A percentile compares a stretch with the other conserved stretches of the same genome.
Conservation (phyloP, 2,888 invertebrate species). For the Drosophila recens region DNA sequence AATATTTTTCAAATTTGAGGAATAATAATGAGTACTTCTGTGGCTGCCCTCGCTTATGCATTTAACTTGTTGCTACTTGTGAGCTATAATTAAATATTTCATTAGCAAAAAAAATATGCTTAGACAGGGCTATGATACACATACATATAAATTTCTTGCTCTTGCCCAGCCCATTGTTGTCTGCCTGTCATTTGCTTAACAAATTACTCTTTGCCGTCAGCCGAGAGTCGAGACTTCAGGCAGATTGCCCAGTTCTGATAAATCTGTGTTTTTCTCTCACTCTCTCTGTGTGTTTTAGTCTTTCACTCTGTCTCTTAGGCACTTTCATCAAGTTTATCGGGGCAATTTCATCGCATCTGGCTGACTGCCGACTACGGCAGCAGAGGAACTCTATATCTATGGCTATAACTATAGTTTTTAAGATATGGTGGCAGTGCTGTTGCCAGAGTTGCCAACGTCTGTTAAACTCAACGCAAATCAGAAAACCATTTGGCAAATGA, state of each 20-base stretch:
- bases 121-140: not conserved
- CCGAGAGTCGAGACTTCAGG: constrained; percentile 47
- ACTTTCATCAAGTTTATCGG: constrained; percentile 77
- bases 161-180: constrained; percentile 33
- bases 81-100: constrained; percentile 50
- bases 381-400: constrained; percentile 7
- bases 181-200: constrained; percentile 65
- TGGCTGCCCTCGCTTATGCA: constrained; percentile 16
- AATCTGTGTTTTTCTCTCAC: constrained; percentile 50
- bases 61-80: constrained; percentile 26
- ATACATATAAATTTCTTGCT: constrained; percentile 20
- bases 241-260: constrained; percentile 79
- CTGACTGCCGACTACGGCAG: constrained; percentile 54
- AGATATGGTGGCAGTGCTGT: constrained; percentile 1
- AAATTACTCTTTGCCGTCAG: constrained; percentile 61
- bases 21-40: not conserved
- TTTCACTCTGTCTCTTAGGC: constrained; percentile 51
- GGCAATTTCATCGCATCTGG: constrained; percentile 71
- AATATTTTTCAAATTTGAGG: too few relatives aligned
- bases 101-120: constrained; percentile 4
- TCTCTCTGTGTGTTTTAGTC: constrained; percentile 4
- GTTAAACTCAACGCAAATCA: constrained; percentile 51
- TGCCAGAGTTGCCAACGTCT: constrained; percentile 10
- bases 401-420: constrained; percentile 5
- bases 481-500: constrained; percentile 72